Evolutionary conservation across 2,888 invertebrate species (phyloP).

Genomic region (Cataglyphis cursor): DNA sequence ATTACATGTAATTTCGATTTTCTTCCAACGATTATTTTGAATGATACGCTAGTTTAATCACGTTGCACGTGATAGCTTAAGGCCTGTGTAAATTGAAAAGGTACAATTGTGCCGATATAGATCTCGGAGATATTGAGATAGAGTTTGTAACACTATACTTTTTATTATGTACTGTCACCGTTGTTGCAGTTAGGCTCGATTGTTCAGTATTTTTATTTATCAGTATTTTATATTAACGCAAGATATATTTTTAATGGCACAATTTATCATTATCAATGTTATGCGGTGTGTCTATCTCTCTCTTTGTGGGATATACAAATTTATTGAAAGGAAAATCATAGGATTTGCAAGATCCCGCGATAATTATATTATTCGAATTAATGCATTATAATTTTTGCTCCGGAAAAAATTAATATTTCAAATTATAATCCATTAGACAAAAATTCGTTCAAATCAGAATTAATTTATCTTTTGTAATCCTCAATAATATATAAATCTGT

Average conservation of each 20-base stretch:
- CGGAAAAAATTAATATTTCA: background rate
- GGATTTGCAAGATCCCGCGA: background rate
- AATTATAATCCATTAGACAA: background rate
- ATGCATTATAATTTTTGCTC: background rate
- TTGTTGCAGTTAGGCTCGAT: constrained; percentile 19
- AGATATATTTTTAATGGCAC: background rate
- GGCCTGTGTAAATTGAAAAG: constrained; percentile 26
- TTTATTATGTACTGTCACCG: background rate
- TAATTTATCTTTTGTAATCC: background rate
- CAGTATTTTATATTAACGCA: constrained; percentile 1
- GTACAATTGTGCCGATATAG: background rate
- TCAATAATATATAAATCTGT: background rate
- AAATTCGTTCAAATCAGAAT: background rate
- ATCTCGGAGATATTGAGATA: background rate
- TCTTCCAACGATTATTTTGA: background rate
- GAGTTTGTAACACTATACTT: constrained; percentile 7
- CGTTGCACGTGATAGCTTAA: background rate
- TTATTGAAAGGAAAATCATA: background rate
- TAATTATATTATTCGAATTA: constrained; percentile 11
- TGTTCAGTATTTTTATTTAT: constrained; percentile 9
- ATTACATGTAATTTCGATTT: constrained; percentile 1
- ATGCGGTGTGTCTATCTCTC: background rate
- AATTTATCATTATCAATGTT: constrained; percentile 21
- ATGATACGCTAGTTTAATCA: background rate
- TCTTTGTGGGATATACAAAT: background rate